Base-by-base conservation (phyloP, 2,113 vertebrate species). In the Piaya cayana region DNA sequence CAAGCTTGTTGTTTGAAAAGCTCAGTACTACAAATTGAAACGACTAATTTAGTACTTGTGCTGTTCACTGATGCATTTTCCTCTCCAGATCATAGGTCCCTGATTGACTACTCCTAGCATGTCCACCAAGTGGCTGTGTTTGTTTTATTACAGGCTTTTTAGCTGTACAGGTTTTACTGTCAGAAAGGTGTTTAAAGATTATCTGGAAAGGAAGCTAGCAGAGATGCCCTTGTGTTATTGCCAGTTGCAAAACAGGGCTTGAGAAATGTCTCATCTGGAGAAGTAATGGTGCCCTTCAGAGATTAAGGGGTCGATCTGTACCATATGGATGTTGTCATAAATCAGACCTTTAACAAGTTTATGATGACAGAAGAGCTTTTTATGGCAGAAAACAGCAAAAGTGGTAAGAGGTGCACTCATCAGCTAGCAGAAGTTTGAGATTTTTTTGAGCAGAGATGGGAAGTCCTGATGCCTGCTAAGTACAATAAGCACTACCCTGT, bases 401-500 rank as follows among this genome's bases (percentile, higher is more conserved):
- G 53, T 9, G n/a, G 39, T 45, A 62, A 62, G 37, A 86, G 75
- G 29, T 85, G 9, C 13, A 17, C 37, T 49, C 55, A 60, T 47
- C 1, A 6, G 43, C 63, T 22, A 90, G 53, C 30, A 88, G 68
- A 83, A 77, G 52, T 91, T 55, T 53, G 76, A 42, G 52, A 82
- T 58, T 56, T 37, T 84, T 52, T 58, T 74, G 70, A 95, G 69
- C 55, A 62, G 82, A 68, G 29, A 47, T 0, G 2, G 76, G 72
- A 72, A 30, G n/a, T 59, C 70, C 80, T 83, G 55, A 82, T 5
- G 49, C 74, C 64, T 64, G 19, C 45, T 95, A 93, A 89, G n/a
- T 52, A 81, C 87, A 90, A 84, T 71, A 89, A 94, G 52, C 25
- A 64, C 47, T 88, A 92, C 43, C 50, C 56, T 92, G 50, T 77